A percentile compares a stretch with the other conserved stretches of the same genome.
Evolutionary conservation across 1,140 invertebrate genomes (phyloP).

Genomic region (Diachasmimorpha longicaudata): DNA sequence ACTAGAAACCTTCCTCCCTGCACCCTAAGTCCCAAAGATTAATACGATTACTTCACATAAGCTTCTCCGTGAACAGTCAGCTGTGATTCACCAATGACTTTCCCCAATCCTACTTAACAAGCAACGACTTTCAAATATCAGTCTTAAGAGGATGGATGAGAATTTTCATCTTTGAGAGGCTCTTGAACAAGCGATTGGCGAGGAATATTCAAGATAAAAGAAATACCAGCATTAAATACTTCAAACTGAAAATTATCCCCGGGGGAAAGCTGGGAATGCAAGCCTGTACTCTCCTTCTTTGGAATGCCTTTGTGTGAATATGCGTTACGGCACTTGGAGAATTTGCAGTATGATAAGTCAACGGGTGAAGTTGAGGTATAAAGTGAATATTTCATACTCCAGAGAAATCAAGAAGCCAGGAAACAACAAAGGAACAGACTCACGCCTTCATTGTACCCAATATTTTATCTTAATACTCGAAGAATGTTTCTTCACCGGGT

Average conservation of each 20-base stretch:
- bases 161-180: neutral
- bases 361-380: neutral
- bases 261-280: neutral
- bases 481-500: neutral
- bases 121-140: neutral
- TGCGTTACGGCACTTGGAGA: constrained; percentile 6
- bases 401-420: neutral
- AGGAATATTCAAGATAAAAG: neutral
- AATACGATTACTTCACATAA: neutral
- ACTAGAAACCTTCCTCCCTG: neutral
- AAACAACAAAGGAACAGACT: neutral
- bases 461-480: neutral
- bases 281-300: neutral
- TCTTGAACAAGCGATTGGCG: neutral
- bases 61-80: neutral
- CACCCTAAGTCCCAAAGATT: neutral
- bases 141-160: neutral
- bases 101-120: neutral
- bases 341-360: neutral
- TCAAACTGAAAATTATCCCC: neutral
- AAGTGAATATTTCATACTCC: neutral
- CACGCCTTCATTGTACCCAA: neutral
- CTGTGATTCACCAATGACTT: neutral
- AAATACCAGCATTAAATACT: neutral
- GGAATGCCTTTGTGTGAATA: constrained; percentile 4